phyloP scores from a whole-genome alignment of 2,113 vertebrate genomes.

The Cnemophilus loriae region DNA sequence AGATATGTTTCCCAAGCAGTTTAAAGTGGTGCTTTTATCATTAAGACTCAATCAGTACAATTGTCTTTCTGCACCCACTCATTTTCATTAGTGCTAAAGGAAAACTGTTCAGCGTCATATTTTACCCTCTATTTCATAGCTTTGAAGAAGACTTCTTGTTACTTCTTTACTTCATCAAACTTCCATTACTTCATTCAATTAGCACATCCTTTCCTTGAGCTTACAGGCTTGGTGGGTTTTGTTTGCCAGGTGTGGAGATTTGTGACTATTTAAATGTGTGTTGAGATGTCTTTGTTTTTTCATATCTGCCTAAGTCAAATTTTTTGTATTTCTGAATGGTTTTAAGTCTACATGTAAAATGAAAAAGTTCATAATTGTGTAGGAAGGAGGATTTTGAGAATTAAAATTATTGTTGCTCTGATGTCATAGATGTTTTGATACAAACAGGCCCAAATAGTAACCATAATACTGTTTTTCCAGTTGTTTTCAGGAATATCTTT shows the following conservation, averaged over 20 bases:
- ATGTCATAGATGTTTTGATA: background rate
- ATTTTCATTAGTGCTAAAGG: background rate
- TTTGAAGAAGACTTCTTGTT: background rate
- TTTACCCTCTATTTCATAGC: background rate
- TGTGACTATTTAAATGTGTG: background rate
- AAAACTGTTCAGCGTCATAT: background rate
- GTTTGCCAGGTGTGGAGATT: background rate
- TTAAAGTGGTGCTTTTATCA: background rate
- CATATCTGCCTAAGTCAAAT: background rate
- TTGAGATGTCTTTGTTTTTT: background rate
- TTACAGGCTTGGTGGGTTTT: background rate
- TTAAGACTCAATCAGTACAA: background rate
- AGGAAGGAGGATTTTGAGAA: background rate
- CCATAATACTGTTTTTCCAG: background rate
- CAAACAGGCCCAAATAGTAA: background rate
- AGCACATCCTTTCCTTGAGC: background rate
- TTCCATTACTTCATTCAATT: background rate
- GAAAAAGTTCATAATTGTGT: background rate
- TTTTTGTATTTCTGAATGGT: background rate
- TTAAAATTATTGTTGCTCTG: background rate
- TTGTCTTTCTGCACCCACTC: background rate
- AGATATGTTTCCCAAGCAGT: rapidly evolving
- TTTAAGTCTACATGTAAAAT: background rate
- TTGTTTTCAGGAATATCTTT: background rate
- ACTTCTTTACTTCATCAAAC: background rate